Evolutionary conservation across 2,113 vertebrate species (phyloP).

Genomic region (Halcyon malimbica): DNA sequence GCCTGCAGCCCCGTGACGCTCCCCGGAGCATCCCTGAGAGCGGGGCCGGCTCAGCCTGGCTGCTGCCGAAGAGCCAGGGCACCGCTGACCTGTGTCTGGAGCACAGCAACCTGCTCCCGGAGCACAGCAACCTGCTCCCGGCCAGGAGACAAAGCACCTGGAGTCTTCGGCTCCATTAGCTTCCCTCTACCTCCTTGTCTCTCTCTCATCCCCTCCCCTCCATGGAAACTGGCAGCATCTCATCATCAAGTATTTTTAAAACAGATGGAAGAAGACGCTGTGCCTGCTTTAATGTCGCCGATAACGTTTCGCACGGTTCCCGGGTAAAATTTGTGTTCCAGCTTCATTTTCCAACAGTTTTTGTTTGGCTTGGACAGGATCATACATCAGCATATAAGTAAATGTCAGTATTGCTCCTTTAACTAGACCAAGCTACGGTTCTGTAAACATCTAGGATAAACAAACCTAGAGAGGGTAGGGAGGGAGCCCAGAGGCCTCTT

Average conservation of each 20-base stretch:
- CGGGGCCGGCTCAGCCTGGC: background rate
- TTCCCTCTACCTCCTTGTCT: background rate
- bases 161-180: background rate
- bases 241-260: conserved; percentile 23
- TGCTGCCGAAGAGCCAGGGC: background rate
- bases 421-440: background rate
- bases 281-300: background rate
- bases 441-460: background rate
- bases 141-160: rapidly evolving
- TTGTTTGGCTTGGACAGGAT: background rate
- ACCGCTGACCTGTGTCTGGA: background rate
- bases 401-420: background rate
- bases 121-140: background rate
- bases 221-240: conserved; percentile 30
- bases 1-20: rapidly evolving
- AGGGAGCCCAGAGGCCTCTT: background rate
- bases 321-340: background rate
- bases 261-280: background rate
- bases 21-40: rapidly evolving
- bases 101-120: background rate
- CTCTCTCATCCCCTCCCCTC: background rate
- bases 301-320: background rate
- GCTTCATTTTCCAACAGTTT: background rate
- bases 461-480: background rate
- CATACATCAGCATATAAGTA: rapidly evolving